Evolutionary conservation across 2,888 invertebrate species (phyloP).

Genomic region (Melinaea marsaeus): DNA sequence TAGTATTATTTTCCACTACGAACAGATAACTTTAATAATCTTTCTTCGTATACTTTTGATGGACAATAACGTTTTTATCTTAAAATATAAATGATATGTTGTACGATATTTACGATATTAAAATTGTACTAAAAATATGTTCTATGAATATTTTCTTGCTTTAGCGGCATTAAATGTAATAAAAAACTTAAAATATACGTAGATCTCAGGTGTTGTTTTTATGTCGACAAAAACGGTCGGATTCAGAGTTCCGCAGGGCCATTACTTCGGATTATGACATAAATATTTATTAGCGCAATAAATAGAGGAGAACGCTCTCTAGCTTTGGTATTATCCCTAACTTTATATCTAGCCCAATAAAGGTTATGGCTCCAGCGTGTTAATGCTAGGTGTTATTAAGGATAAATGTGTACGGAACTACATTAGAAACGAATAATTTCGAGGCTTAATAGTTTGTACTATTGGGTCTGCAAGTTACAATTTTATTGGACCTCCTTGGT

Average conservation of each 20-base stretch:
- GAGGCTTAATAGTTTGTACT: conserved; percentile 21
- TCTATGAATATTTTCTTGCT: neutral
- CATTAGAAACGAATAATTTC: conserved; percentile 32
- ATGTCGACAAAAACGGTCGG: conserved; percentile 32
- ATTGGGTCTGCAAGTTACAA: conserved; percentile 24
- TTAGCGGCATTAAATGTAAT: conserved; percentile 7
- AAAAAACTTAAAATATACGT: conserved; percentile 28
- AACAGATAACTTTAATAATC: too few relatives aligned
- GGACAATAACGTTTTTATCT: too few relatives aligned
- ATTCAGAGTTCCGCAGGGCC: conserved; percentile 42
- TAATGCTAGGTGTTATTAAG: conserved; percentile 36
- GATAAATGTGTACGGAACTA: conserved; percentile 32
- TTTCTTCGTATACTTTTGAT: too few relatives aligned
- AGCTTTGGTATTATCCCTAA: conserved; percentile 48
- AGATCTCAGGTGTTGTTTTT: conserved; percentile 32
- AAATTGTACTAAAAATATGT: neutral
- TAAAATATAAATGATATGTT: too few relatives aligned
- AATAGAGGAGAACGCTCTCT: conserved; percentile 49
- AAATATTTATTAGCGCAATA: conserved; percentile 62
- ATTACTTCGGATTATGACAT: conserved; percentile 64
- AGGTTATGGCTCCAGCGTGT: conserved; percentile 41
- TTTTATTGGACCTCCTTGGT: conserved; percentile 29
- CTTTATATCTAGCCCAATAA: conserved; percentile 45
- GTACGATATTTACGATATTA: too few relatives aligned
- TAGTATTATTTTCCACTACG: neutral